Evolutionary conservation across 1,140 invertebrate species (phyloP).

Genomic region (Pentalonia nigronervosa): DNA sequence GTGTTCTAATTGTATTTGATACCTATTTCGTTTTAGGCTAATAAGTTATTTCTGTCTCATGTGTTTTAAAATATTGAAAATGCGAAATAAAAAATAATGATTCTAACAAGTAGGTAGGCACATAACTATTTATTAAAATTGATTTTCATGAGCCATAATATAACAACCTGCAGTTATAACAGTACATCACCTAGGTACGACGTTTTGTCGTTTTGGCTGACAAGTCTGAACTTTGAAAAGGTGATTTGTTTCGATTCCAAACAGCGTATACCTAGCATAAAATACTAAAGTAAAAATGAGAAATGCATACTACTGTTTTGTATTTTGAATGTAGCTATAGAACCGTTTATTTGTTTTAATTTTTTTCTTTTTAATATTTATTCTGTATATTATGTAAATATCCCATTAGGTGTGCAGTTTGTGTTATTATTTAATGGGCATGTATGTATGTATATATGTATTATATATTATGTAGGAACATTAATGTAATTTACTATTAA

Average conservation of each 20-base stretch:
- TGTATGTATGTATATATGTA: neutral
- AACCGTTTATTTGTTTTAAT: neutral
- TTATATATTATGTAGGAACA: neutral
- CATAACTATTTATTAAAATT: neutral
- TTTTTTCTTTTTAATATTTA: neutral
- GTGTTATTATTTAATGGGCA: slow-evolving; percentile 21
- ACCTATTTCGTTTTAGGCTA: neutral
- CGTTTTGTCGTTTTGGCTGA: no score
- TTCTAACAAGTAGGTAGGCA: neutral
- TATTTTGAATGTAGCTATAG: neutral
- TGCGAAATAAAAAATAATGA: neutral
- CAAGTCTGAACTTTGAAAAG: neutral
- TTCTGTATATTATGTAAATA: slow-evolving; percentile 23
- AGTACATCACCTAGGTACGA: neutral
- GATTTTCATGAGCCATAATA: neutral
- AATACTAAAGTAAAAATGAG: neutral
- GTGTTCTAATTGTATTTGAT: neutral
- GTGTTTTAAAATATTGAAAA: neutral
- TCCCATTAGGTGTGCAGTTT: neutral
- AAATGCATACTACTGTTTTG: neutral
- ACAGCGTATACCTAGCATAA: neutral
- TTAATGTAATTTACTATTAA: neutral
- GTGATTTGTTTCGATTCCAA: neutral
- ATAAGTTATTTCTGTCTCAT: neutral
- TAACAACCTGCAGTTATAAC: neutral